Evolutionary conservation across 2,888 invertebrate species (phyloP), one percentile per base, ranked within the genome.

Genomic region (Troglohyphantes excavatus): DNA sequence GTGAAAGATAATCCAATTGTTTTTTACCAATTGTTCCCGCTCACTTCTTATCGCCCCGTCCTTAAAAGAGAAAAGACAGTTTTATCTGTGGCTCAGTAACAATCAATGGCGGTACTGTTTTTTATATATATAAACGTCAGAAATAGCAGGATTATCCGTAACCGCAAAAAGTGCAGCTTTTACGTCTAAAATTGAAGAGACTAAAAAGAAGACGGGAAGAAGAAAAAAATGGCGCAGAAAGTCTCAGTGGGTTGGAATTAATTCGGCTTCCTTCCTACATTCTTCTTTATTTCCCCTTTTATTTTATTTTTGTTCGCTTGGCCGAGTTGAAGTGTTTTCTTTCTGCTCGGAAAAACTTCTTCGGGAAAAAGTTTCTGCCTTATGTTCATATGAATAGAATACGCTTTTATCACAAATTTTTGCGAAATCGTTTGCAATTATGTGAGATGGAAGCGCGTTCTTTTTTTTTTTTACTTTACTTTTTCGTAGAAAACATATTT

Each of bases 241-340:
- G 67, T 43, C 65, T 46, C 27, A 61, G 26, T 67, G 43, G 67
- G 26, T 26, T 13, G 79, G 79, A 67, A 79, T 79, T 79, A 79
- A 79, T 67, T 79, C 67, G 67, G 59, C 33, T 61, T 61, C 33
- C 59, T 61, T 70, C 70, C 23, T 70, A 29, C 21, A 19, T 33
- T 39, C 61, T 73, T 46, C 17, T n/a, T 70, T 33, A 19, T 19
- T n/a, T n/a, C n/a, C n/a, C 26, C 21, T 5, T 33, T 6, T 33
- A 27, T 63, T 61, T 61, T 61, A 29, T 76, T 76, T 76, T 76
- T 13, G 29, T 53, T 73, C n/a, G 53, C 73, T 53, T 26, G 19
- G n/a, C 21, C 63, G 59, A 76, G 76, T 76, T 76, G 76, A 76
- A 76, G 63, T 76, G 61, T 63, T 76, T 76, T 76, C 76, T 61